Percentiles rank a stretch among this genome's conserved stretches.
Conservation (phyloP, 1,140 invertebrate species). For the Drosophila busckii region DNA sequence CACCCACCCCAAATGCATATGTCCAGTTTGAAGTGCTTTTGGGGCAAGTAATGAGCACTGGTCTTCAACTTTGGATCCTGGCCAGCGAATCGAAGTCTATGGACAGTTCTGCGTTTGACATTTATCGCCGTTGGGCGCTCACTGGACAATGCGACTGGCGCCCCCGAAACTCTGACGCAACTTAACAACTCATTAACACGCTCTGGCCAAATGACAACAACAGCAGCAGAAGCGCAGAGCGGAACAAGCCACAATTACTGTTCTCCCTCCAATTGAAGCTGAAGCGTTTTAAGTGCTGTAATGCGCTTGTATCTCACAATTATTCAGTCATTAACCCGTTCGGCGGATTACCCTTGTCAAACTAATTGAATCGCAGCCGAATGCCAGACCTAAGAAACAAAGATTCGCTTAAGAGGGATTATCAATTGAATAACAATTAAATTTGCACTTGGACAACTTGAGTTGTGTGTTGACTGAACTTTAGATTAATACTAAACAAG, state of each 20-base stretch:
- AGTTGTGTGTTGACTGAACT: neutral
- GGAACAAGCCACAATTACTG: conserved; percentile 44
- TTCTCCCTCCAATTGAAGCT: conserved; percentile 24
- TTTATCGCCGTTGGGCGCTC: conserved; percentile 58
- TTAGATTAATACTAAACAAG: neutral
- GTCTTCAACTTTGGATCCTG: conserved; percentile 35
- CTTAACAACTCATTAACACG: conserved; percentile 72
- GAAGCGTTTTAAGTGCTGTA: conserved; percentile 43
- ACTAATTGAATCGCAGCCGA: conserved; percentile 36
- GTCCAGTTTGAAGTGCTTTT: conserved; percentile 17
- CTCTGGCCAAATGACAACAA: conserved; percentile 30
- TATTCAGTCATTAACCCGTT: conserved; percentile 36
- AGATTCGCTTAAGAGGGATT: neutral
- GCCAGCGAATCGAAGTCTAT: neutral
- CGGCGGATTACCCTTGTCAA: conserved; percentile 43
- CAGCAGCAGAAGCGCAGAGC: neutral
- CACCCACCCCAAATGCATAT: too few relatives aligned
- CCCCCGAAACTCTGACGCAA: conserved; percentile 42
- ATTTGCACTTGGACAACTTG: neutral
- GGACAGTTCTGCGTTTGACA: conserved; percentile 57
- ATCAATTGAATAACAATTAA: neutral
- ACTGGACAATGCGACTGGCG: conserved; percentile 24
- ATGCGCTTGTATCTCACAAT: conserved; percentile 42
- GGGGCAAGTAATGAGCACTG: conserved; percentile 35
- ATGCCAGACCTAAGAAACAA: too few relatives aligned